Base-by-base conservation (phyloP, 2,888 invertebrate genomes). In the Caenorhabditis doughertyi region DNA sequence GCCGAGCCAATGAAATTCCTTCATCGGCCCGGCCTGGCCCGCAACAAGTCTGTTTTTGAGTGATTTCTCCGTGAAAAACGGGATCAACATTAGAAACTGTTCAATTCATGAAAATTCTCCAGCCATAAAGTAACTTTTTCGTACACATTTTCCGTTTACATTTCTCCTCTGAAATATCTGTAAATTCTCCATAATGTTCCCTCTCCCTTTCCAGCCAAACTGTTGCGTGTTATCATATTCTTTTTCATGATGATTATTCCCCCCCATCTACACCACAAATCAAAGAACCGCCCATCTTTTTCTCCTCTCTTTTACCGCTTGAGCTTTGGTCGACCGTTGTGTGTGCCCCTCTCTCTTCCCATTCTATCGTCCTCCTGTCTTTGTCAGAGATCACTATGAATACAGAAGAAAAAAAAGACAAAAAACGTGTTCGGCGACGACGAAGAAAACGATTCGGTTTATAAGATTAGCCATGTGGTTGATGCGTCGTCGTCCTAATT, bases 201-300 rank as follows among this genome's bases (percentile, higher is more conserved):
- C n/a, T n/a, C n/a, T n/a, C n/a, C n/a, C n/a, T n/a, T n/a, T 18
- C 44, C 18, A 18, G 7, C 44, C 44, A 18, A 47, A 47, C 18
- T 47, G 18, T 18, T 47, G 18, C 13, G 39, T 39, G 39, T 39
- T 39, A 39, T 39, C 44, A 47, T 18, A 47, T 47, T 18, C 44
- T 3, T 18, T 4, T 47, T 18, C n/a, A 35, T n/a, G 11, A 39
- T 32, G 32, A 32, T 9, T 44, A 51, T 51, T 23, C 44, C 44
- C 44, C 13, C n/a, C 35, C 35, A 35, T 35, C 35, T 7, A 51
- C 51, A 51, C 21, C 51, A 51, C 8, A 23, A 51, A 51, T 25
- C 51, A 51, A 51, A 51, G 51, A 51, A 51, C 51, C 51, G 51
- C 51, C 51, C 47, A 47, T 47, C 47, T 25, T 51, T 47, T n/a